These are phyloP conservation scores for Eurytoma adleriae DNA, from an alignment of 2,888 invertebrate genomes.

Conservation along the genomic window DNA sequence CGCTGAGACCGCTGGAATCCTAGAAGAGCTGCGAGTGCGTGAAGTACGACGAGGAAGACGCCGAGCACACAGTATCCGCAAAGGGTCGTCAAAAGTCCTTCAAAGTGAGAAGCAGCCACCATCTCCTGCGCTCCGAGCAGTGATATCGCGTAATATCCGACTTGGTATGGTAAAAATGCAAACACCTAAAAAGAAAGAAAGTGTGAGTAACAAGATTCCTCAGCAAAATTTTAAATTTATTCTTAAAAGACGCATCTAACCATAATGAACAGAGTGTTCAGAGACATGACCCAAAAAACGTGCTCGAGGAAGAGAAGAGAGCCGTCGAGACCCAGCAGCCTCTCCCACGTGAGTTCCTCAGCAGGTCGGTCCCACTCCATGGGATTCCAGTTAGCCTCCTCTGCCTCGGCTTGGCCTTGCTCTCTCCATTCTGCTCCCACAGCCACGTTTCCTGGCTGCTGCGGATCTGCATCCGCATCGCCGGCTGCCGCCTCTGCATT, in stretches of 20 bases:
- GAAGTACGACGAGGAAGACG: slow-evolving; percentile 87
- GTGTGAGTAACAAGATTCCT: neutral
- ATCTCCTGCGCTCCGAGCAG: slow-evolving; percentile 83
- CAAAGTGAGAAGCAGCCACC: slow-evolving; percentile 89
- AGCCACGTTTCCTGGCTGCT: slow-evolving; percentile 65
- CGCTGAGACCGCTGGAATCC: slow-evolving; percentile 88
- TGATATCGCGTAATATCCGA: slow-evolving; percentile 90
- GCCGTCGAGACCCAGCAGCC: slow-evolving; percentile 95
- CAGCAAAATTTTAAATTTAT: neutral
- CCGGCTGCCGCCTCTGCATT: slow-evolving; percentile 50
- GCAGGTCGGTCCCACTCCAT: slow-evolving; percentile 99
- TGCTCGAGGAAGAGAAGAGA: slow-evolving; percentile 98
- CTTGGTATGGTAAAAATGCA: slow-evolving; percentile 97
- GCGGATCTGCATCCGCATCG: slow-evolving; percentile 66
- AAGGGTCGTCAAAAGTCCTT: slow-evolving; percentile 93
- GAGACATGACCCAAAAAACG: slow-evolving; percentile 98
- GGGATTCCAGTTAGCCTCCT: slow-evolving; percentile 97
- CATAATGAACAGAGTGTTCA: slow-evolving; percentile 97
- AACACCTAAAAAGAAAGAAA: slow-evolving; percentile 82
- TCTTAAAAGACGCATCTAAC: slow-evolving; percentile 57
- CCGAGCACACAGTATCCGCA: slow-evolving; percentile 96
- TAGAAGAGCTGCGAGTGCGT: slow-evolving; percentile 88
- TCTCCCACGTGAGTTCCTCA: slow-evolving; percentile 99
- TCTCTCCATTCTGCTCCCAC: slow-evolving; percentile 58
- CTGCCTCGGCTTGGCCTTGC: slow-evolving; percentile 79